phyloP scores from a whole-genome alignment of 2,113 vertebrate species.

The Dryoscopus gambensis region DNA sequence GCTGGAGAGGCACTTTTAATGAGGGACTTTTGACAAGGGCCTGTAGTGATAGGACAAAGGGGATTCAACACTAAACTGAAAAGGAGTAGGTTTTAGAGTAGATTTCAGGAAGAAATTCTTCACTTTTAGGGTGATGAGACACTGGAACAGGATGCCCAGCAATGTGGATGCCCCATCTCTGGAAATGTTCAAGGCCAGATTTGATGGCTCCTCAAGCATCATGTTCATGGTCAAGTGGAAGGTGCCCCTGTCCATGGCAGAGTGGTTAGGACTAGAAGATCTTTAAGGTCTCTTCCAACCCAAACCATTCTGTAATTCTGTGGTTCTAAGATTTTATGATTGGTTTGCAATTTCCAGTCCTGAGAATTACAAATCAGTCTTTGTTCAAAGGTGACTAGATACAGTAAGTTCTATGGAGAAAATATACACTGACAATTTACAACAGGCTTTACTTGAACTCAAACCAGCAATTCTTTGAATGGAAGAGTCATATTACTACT shows the following conservation, averaged over 20 bases:
- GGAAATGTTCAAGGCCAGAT: background rate
- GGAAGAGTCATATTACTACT: background rate
- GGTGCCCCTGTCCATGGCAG: background rate
- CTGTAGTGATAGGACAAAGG: background rate
- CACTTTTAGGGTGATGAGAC: background rate
- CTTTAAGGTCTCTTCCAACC: background rate
- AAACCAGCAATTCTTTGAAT: background rate
- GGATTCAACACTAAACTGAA: background rate
- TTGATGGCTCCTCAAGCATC: background rate
- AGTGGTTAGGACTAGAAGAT: too few relatives aligned
- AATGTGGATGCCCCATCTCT: too few relatives aligned
- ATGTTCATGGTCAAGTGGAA: background rate
- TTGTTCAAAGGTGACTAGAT: background rate
- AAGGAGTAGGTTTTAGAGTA: background rate
- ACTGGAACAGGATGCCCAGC: background rate
- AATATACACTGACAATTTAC: background rate
- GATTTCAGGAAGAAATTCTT: background rate
- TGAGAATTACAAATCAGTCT: background rate
- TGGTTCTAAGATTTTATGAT: background rate
- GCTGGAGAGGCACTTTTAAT: background rate
- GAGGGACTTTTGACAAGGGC: background rate
- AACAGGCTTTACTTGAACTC: background rate
- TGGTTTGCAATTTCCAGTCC: background rate
- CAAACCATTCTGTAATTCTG: background rate
- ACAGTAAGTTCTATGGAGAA: background rate